These are phyloP conservation scores for Eupithecia subumbrata DNA, from an alignment of 2,888 invertebrate genomes.

Conservation along the genomic window DNA sequence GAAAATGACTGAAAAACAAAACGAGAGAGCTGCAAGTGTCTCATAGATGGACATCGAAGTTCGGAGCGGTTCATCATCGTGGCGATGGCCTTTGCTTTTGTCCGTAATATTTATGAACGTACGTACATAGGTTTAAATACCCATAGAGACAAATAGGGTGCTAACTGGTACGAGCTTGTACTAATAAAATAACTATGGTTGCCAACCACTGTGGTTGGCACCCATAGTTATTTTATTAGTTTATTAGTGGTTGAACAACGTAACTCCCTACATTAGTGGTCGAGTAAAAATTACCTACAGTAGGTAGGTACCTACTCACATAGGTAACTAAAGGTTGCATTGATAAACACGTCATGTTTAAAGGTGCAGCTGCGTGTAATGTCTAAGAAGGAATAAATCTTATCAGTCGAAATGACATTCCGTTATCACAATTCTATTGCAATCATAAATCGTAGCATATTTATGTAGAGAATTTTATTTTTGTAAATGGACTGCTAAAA, in stretches of 20 bases:
- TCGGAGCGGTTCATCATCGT: slow-evolving; percentile 55
- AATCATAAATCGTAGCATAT: neutral
- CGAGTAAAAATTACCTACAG: neutral
- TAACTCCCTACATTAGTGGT: no score
- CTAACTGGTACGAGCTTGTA: neutral
- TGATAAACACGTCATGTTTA: neutral
- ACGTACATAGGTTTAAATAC: slow-evolving; percentile 49
- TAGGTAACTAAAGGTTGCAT: neutral
- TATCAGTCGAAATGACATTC: slow-evolving; percentile 23
- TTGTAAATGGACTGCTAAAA: neutral
- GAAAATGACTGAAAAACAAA: slow-evolving; percentile 54
- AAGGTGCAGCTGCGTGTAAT: neutral
- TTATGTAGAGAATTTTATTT: neutral
- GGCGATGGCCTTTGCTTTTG: slow-evolving; percentile 75
- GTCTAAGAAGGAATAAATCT: slow-evolving; percentile 6
- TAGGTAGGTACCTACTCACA: neutral
- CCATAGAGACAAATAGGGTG: neutral
- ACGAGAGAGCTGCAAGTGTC: slow-evolving; percentile 49
- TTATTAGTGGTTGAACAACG: no score
- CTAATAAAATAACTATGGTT: no score
- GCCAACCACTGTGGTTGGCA: no score
- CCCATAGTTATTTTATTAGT: no score
- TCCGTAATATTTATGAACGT: slow-evolving; percentile 74
- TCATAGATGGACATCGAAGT: slow-evolving; percentile 73
- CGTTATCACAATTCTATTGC: slow-evolving; percentile 13